Evolutionary conservation across 1,140 invertebrate genomes (phyloP), one percentile per base, ranked within the genome.

Genomic region (Tetramorium simillimum): DNA sequence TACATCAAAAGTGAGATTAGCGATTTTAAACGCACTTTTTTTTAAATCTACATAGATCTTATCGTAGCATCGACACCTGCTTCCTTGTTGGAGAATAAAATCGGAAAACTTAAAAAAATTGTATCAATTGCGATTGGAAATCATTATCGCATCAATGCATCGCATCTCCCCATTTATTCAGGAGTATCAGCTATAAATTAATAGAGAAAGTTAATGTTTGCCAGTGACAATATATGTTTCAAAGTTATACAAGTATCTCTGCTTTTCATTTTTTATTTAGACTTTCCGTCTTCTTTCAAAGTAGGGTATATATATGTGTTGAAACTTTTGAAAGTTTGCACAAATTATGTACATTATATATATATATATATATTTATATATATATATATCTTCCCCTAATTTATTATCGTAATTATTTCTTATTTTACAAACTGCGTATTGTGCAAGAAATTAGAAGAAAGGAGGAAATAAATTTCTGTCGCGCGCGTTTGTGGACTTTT

Each of bases 21-120:
- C 3, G 5, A 56, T 1, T 43, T 6, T 67, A 67, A 21, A 51
- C 7, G 6, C 51, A 12, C 73, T n/a, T 43, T n/a, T 56, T 62
- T 80, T 60, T 67, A 53, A 69, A 37, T 24, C 10, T 43, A 63
- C 18, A 24, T 46, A 65, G 5, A 53, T 80, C 43, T 67, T n/a
- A 24, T 43, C 14, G 28, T 51, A 3, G 9, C 43, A 69, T 53
- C 33, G 62, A 53, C 62, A 69, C 46, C 63, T 70, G 16, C 18
- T 69, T 70, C 7, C 49, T 56, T 67, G 60, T 69, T 43, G 43
- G 40, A 28, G 28, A 28, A 28, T 28, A 28, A 28, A 28, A 28
- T 28, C 28, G 28, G 2, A 28, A 28, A 28, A 28, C 28, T 28
- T 28, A 28, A 28, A 28, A 28, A 28, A 28, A 28, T 28, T 28